Conservation (phyloP, 1,140 invertebrate species). For the Lutraria rhynchaena region DNA sequence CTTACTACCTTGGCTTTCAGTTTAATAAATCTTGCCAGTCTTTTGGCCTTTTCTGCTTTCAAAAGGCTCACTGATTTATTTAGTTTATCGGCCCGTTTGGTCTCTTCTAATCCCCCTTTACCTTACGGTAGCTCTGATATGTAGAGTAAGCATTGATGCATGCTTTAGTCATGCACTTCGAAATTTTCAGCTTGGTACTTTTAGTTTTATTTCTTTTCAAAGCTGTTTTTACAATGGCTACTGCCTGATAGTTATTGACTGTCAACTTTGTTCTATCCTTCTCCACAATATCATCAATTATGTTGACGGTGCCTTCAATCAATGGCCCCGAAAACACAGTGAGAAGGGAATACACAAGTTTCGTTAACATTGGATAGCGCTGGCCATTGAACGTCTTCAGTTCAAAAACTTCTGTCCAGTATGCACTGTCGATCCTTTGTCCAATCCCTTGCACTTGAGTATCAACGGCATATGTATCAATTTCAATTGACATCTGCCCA, state of each 20-base stretch:
- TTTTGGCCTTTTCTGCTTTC: slow-evolving; percentile 16
- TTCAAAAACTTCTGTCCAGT: slow-evolving; percentile 33
- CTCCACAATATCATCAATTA: slow-evolving; percentile 58
- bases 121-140: neutral
- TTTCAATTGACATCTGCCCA: slow-evolving; percentile 2
- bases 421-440: slow-evolving; percentile 16
- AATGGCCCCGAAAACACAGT: slow-evolving; percentile 51
- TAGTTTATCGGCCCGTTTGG: slow-evolving; percentile 26
- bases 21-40: slow-evolving; percentile 25
- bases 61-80: slow-evolving; percentile 12
- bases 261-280: slow-evolving; percentile 48
- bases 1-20: slow-evolving; percentile 15
- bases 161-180: neutral
- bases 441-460: slow-evolving; percentile 1
- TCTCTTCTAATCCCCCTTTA: neutral
- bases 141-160: neutral
- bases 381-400: slow-evolving; percentile 17
- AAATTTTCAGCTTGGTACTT: neutral
- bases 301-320: slow-evolving; percentile 50
- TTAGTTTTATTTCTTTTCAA: slow-evolving; percentile 30
- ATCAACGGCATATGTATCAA: slow-evolving; percentile 18
- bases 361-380: slow-evolving; percentile 22
- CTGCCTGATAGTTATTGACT: slow-evolving; percentile 35
- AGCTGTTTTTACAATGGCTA: slow-evolving; percentile 27
- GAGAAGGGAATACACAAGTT: slow-evolving; percentile 16